phyloP scores from a whole-genome alignment of 2,113 vertebrate species.

The Mus spicilegus region DNA sequence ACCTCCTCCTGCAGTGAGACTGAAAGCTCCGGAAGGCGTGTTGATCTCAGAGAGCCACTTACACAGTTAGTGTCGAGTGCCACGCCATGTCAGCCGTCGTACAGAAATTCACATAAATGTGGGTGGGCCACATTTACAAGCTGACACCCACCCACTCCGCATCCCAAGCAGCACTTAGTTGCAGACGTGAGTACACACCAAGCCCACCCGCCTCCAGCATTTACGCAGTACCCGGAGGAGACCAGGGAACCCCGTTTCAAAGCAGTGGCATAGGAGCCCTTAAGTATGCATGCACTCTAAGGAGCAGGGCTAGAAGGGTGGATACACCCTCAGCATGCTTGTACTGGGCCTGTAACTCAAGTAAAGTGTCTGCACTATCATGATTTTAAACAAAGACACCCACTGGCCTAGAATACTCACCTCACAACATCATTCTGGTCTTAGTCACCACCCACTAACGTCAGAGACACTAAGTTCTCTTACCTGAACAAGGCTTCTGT shows the following conservation, averaged over 20 bases:
- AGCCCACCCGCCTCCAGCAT: background rate
- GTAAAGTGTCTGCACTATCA: conserved; percentile 69
- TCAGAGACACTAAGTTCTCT: conserved; percentile 83
- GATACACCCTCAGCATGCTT: conserved; percentile 67
- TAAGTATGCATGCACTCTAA: conserved; percentile 84
- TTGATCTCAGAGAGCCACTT: background rate
- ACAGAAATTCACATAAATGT: background rate
- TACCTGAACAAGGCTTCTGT: conserved; percentile 95
- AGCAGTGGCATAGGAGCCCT: background rate
- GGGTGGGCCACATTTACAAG: background rate
- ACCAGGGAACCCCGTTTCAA: background rate
- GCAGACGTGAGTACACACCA: background rate
- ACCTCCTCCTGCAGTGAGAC: background rate
- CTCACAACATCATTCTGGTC: conserved; percentile 87
- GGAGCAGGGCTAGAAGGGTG: conserved; percentile 74
- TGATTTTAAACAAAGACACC: conserved; percentile 79
- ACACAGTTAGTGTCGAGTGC: background rate
- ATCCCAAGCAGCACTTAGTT: conserved; percentile 47
- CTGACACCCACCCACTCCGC: background rate
- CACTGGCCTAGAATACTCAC: conserved; percentile 89
- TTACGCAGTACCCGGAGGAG: background rate
- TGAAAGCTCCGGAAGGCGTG: background rate
- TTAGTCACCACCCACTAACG: conserved; percentile 56
- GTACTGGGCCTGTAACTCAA: conserved; percentile 74
- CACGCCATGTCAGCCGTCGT: background rate